phyloP scores from a whole-genome alignment of 1,140 invertebrate genomes.

The Tetragonula clypearis region DNA sequence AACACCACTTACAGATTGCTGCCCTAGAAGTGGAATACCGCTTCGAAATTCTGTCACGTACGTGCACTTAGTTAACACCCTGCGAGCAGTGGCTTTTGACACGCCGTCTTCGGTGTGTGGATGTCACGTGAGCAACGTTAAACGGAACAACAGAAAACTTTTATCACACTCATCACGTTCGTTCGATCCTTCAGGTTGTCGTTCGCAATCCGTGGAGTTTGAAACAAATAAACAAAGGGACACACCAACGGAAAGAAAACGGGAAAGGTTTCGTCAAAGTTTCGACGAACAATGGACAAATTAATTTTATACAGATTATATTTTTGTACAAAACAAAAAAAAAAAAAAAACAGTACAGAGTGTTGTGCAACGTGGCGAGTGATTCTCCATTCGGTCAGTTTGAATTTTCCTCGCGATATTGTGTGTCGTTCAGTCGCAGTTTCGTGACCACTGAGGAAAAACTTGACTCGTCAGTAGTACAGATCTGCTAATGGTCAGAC shows the following conservation, averaged over 20 bases:
- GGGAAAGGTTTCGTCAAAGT: too few species aligned
- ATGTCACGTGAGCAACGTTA: background rate
- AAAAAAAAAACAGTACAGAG: too few species aligned
- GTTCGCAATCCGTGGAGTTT: background rate
- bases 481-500: conserved; percentile 26
- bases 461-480: background rate
- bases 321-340: too few species aligned
- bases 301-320: too few species aligned
- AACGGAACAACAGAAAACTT: background rate
- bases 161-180: background rate
- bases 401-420: too few species aligned
- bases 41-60: conserved; percentile 2
- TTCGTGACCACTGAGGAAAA: background rate
- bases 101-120: background rate
- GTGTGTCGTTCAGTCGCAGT: background rate
- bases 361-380: too few species aligned
- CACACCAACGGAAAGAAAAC: background rate
- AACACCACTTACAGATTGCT: background rate
- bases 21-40: background rate
- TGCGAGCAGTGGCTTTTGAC: background rate
- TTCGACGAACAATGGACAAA: too few species aligned
- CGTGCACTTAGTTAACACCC: background rate
- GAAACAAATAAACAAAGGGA: background rate
- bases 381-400: too few species aligned
- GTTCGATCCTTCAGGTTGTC: background rate